Base-by-base conservation (phyloP, 2,888 invertebrate genomes). In the Nomada fabriciana region DNA sequence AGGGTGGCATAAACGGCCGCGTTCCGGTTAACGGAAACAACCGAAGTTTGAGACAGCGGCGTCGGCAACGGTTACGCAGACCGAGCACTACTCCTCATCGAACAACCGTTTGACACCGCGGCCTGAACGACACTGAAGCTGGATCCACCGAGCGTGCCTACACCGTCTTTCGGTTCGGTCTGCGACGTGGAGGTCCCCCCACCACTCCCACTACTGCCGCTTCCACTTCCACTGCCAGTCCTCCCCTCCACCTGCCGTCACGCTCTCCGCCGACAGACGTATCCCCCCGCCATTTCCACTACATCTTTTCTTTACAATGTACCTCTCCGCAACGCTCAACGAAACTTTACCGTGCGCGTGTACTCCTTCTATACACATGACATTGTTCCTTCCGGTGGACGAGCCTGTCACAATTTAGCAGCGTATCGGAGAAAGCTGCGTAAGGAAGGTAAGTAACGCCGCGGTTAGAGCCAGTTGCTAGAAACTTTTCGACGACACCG, bases 91-190 rank as follows among this genome's bases (percentile, higher is more conserved):
- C 47, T 23, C 50, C 57, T 23, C 3, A 1, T 43, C 61, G n/a
- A 36, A 76, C 84, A 81, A 90, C 91, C 91, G 86, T 84, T 89
- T 90, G 90, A 86, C 83, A 85, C 91, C 90, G 90, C 91, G 90
- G 91, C 88, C 91, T 90, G 90, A 93, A 91, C 93, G 89, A 93
- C 90, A 93, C 93, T 93, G 93, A 91, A 80, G 86, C 88, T 88
- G 83, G 87, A 85, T 85, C 83, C 84, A 85, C 84, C 88, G 90
- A 89, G 89, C 91, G 90, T 90, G 90, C 92, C 89, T 89, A 90
- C 90, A 89, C 91, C 89, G 90, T 89, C 90, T 88, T 88, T 86
- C 89, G 84, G 85, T 57, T 79, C 71, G 84, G 87, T 88, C 89
- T 86, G 86, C 91, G 87, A 89, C 89, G 88, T 88, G 88, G 87